Conservation (phyloP, 2,797 vertebrate genomes). For the Dendrocincla fuliginosa region DNA sequence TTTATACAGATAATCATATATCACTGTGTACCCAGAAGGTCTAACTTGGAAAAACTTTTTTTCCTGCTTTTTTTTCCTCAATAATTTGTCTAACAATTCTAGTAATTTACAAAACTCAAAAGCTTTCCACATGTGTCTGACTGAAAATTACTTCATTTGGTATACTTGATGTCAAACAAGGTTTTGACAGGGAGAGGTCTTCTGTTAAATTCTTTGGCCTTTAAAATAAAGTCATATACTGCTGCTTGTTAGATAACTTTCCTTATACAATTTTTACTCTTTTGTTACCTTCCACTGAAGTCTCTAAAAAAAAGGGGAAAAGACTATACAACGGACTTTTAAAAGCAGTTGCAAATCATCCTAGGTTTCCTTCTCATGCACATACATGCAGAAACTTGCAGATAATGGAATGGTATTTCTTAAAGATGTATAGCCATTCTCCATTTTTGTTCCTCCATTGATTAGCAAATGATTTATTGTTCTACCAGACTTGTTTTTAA, state of each 20-base stretch:
- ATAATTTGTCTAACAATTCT: neutral
- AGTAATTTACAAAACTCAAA: neutral
- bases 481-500: neutral
- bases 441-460: neutral
- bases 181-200: neutral
- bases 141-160: neutral
- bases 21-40: neutral
- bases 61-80: accelerated
- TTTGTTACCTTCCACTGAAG: neutral
- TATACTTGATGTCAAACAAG: neutral
- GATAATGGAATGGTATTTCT: neutral
- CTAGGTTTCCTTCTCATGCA: neutral
- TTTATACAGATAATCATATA: neutral
- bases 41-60: neutral
- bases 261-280: neutral
- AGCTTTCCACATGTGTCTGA: neutral
- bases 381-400: neutral
- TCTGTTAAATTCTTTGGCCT: neutral
- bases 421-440: neutral
- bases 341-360: neutral
- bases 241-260: neutral
- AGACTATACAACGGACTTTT: neutral
- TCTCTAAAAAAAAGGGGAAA: neutral
- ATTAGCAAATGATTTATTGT: neutral
- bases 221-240: neutral